Percentiles rank a stretch among this genome's conserved stretches.
Conservation (phyloP, 2,888 invertebrate genomes). For the Mythimna albipuncta region DNA sequence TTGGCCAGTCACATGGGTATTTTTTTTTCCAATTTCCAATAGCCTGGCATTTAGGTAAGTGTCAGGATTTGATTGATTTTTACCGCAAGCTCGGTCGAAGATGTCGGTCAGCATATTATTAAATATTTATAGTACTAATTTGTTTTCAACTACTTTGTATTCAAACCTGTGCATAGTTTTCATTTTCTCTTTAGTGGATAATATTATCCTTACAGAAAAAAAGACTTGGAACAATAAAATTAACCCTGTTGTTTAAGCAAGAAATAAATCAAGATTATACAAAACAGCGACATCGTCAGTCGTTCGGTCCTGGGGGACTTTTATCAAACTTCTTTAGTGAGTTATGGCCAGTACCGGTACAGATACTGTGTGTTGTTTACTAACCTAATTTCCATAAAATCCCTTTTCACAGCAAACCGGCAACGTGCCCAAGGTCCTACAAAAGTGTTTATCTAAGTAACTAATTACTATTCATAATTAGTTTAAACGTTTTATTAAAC, state of each 20-base stretch:
- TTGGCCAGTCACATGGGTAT: not conserved
- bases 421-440: not conserved
- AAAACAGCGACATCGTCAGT: slow-evolving; percentile 16
- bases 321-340: not conserved
- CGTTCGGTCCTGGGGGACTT: not conserved
- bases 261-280: slow-evolving; percentile 12
- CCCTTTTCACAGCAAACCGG: not conserved
- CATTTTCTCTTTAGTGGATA: not conserved
- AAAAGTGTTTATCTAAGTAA: slow-evolving; percentile 11
- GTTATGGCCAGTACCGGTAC: slow-evolving; percentile 7
- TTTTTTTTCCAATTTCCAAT: not conserved
- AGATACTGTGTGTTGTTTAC: not conserved
- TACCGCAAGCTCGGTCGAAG: not conserved
- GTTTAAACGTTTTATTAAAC: slow-evolving; percentile 17
- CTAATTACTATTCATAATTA: slow-evolving; percentile 1
- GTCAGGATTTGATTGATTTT: not conserved
- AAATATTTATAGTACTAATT: not conserved
- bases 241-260: not conserved
- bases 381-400: slow-evolving; percentile 12
- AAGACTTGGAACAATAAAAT: too few species aligned
- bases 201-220: not conserved
- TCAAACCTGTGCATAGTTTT: not conserved
- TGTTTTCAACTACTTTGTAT: not conserved
- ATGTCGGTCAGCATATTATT: not conserved
- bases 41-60: not conserved